Base-by-base conservation (phyloP, 2,113 vertebrate genomes). In the Amphiprion ocellaris region DNA sequence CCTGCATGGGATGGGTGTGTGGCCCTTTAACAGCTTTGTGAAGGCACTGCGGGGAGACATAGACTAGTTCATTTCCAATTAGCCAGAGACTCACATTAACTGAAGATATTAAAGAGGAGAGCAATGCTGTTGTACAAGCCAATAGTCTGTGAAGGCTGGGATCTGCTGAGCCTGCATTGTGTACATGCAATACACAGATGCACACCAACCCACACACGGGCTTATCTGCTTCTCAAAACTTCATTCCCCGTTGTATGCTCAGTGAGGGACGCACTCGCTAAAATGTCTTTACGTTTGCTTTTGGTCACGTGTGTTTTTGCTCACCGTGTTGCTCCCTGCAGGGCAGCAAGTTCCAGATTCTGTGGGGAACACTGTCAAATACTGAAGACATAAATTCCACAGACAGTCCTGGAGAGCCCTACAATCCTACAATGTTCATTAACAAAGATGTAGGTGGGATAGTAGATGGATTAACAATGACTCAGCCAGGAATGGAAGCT, bases 31-130 rank as follows among this genome's bases (percentile, higher is more conserved):
- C 80, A 83, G 83, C 77, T 70, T 82, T 80, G 50, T 90, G 90
- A 93, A 92, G 88, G 90, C 92, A 78, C 93, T 88, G 65, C 84
- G 58, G 92, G 86, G 91, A 91, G 83, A 86, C 81, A 74, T 76
- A 79, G 86, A 90, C 78, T 84, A 84, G 90, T 92, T 94, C 88
- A 90, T 93, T 94, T 93, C 93, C 93, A 95, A 94, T 94, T 94
- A 95, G 90, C 92, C 75, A 64, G 85, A 85, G 83, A 90, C 79
- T 88, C 65, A 19, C 90, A 93, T 93, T 94, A 93, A 92, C 72
- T 80, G 85, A 88, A 87, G 87, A 91, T 92, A 94, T 93, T 92
- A 93, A 93, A 91, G 86, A 77, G 83, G 84, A 87, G 82, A 77
- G 86, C 85, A 88, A 93, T 90, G 88, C 79, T 82, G 84, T 89